Percentiles rank a stretch among this genome's conserved stretches.
phyloP scores from a whole-genome alignment of 2,113 vertebrate genomes.

The Martes martes region DNA sequence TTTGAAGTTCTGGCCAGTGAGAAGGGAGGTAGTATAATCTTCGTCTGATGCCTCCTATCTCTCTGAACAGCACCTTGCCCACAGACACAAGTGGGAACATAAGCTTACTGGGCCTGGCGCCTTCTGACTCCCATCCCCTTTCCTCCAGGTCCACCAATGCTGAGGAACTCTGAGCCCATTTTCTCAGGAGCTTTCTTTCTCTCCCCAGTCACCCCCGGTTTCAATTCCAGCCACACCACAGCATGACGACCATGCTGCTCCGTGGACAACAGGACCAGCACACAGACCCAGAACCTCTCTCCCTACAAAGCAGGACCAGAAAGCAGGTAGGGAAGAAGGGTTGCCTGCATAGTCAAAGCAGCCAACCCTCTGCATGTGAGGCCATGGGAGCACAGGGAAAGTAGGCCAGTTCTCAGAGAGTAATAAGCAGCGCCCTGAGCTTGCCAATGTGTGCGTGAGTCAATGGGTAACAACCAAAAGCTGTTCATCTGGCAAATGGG shows the following conservation, averaged over 20 bases:
- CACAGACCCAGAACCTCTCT: not conserved
- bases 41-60: not conserved
- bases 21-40: not conserved
- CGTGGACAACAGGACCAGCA: not conserved
- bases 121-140: not conserved
- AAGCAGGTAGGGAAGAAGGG: not conserved
- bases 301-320: not conserved
- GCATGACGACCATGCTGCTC: not conserved
- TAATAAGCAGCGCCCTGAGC: not conserved
- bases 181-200: not conserved
- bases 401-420: not conserved
- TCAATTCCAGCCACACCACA: not conserved
- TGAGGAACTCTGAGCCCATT: not conserved
- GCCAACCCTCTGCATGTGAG: rapidly evolving
- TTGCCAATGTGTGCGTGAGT: too few relatives aligned
- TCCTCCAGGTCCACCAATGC: not conserved
- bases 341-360: not conserved
- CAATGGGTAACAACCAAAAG: not conserved
- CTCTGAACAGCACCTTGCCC: not conserved
- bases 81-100: not conserved
- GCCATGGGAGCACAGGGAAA: not conserved
- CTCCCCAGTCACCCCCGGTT: not conserved
- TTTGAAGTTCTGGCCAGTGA: not conserved
- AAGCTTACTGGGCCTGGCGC: not conserved
- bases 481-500: not conserved